These are phyloP conservation scores for Planococcus citri DNA, from an alignment of 1,140 invertebrate genomes.

Conservation along the genomic window DNA sequence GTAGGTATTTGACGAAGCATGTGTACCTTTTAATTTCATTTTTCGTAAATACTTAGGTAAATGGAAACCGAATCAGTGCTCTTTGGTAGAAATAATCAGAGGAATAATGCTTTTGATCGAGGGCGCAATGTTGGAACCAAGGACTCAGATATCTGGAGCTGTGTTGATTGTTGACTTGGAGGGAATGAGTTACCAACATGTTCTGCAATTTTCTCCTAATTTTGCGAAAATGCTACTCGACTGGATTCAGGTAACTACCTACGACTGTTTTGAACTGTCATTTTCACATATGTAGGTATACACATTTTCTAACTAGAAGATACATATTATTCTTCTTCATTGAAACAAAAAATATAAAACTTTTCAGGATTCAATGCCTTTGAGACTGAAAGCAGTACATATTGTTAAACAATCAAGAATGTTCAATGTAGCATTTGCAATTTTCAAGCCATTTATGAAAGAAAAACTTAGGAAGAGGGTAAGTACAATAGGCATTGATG, in stretches of 20 bases:
- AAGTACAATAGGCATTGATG: too few relatives aligned
- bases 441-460: constrained; percentile 73
- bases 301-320: too few relatives aligned
- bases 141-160: constrained; percentile 44
- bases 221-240: constrained; percentile 49
- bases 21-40: not conserved
- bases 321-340: not conserved
- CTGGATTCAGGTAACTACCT: constrained; percentile 47
- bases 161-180: constrained; percentile 55
- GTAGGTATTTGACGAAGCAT: not conserved
- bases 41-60: constrained; percentile 27
- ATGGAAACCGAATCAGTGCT: constrained; percentile 50
- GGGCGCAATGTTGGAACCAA: constrained; percentile 46
- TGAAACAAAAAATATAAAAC: not conserved
- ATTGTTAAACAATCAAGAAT: constrained; percentile 76
- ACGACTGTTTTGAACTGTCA: not conserved
- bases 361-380: constrained; percentile 48
- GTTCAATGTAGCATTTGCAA: constrained; percentile 72
- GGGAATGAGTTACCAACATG: constrained; percentile 48
- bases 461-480: constrained; percentile 57
- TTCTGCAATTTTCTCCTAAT: constrained; percentile 54
- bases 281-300: too few relatives aligned
- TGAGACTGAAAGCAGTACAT: constrained; percentile 69
- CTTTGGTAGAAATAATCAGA: constrained; percentile 43
- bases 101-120: constrained; percentile 43